Evolutionary conservation across 2,888 invertebrate species (phyloP), one percentile per base, ranked within the genome.

Genomic region (Cheilosia impressa): DNA sequence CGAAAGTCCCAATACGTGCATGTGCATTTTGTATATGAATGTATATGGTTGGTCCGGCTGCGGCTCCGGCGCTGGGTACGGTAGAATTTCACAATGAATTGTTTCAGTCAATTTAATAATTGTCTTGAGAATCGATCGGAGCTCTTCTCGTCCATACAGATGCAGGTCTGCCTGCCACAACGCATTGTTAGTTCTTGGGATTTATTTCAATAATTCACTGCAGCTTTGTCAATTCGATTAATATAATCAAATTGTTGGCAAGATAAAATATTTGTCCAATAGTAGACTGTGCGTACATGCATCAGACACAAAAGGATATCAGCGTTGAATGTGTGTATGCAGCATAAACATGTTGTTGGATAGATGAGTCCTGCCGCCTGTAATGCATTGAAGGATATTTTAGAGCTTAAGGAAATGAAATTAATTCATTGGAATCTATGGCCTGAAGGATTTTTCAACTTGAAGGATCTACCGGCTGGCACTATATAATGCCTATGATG

Each of bases 171-270:
- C 27, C 31, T 47, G 19, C 41, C 22, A 47, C 22, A 57, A 83
- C 43, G 66, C 72, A 68, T 73, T 83, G 78, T 75, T 66, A 50
- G 84, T 85, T 80, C 41, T 76, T 76, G 34, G 80, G 84, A 85
- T 76, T 76, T 80, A 75, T 85, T 85, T 85, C 76, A 85, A 85
- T 85, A 85, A 85, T 85, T 71, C 80, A 85, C 50, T 81, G 71
- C 81, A 85, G 80, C 77, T 81, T 81, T 81, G 81, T 81, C 85
- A 85, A 85, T 85, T 85, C 81, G 85, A 85, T 85, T 85, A 85
- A 85, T 85, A 85, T 85, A 85, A 85, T 85, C 76, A 85, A 85
- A 85, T 85, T 81, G 72, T 80, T 68, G 76, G 52, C 81, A 85
- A 76, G 72, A 85, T 68, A 43, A 76, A 81, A 85, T 77, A 85